phyloP scores from a whole-genome alignment of 2,888 invertebrate species.

The Sipha maydis region DNA sequence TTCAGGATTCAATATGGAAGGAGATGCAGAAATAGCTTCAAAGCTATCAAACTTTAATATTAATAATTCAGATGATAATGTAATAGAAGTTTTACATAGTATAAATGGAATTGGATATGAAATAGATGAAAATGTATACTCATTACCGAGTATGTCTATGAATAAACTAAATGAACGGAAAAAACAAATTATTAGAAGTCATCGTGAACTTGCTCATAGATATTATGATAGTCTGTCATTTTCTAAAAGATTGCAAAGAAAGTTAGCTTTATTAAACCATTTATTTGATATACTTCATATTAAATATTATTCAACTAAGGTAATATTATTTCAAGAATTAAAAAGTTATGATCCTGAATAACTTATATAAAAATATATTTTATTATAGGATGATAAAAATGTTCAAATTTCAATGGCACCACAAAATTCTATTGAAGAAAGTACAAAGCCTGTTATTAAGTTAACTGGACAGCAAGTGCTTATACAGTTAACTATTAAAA shows the following conservation, averaged over 20 bases:
- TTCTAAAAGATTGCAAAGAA: constrained; percentile 52
- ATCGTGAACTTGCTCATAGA: constrained; percentile 49
- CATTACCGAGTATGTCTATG: constrained; percentile 55
- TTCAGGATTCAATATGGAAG: constrained; percentile 43
- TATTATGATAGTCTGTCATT: constrained; percentile 52
- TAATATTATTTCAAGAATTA: constrained; percentile 8
- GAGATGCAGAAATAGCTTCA: constrained; percentile 40
- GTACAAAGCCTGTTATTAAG: constrained; percentile 34
- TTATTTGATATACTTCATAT: constrained; percentile 43
- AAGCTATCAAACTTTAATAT: constrained; percentile 24
- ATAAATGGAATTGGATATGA: constrained; percentile 60
- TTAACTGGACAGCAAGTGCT: constrained; percentile 70
- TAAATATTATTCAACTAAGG: constrained; percentile 51
- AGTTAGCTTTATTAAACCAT: constrained; percentile 32
- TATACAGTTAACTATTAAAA: constrained; percentile 74
- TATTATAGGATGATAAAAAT: constrained; percentile 47
- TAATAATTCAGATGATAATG: constrained; percentile 37
- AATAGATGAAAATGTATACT: constrained; percentile 55
- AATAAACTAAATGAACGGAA: constrained; percentile 40
- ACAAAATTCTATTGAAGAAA: constrained; percentile 55
- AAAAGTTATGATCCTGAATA: neutral
- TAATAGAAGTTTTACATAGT: constrained; percentile 48
- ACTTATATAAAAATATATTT: neutral
- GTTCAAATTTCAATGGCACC: constrained; percentile 47
- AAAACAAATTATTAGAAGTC: constrained; percentile 50